Percentiles rank a stretch among this genome's conserved stretches.
phyloP scores from a whole-genome alignment of 1,140 invertebrate genomes.

The Zeugodacus cucurbitae region DNA sequence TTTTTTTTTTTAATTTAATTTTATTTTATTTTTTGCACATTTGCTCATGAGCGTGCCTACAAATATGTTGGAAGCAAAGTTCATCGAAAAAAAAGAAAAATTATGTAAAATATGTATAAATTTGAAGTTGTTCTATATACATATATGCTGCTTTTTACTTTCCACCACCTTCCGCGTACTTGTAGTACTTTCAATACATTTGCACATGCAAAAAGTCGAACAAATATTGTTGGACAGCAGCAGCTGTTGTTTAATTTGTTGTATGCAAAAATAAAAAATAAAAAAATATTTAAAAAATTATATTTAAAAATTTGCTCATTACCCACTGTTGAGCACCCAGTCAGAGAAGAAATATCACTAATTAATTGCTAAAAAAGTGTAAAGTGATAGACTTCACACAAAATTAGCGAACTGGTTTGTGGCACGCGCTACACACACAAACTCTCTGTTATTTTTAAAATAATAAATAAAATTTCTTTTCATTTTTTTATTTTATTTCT shows the following conservation, averaged over 20 bases:
- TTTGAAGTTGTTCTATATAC: neutral
- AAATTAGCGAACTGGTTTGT: neutral
- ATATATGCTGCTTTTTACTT: neutral
- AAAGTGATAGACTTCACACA: neutral
- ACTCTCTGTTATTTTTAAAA: no score
- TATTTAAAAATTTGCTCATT: neutral
- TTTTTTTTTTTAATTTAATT: neutral
- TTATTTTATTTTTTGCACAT: slow-evolving; percentile 8
- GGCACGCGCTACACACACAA: neutral
- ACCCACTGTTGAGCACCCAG: neutral
- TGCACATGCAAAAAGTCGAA: neutral
- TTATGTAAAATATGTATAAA: neutral
- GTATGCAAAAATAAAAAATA: neutral
- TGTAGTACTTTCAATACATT: neutral
- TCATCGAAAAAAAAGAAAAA: neutral
- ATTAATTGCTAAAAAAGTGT: neutral
- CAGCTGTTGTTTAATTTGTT: neutral
- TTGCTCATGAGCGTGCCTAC: neutral
- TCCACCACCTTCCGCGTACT: neutral
- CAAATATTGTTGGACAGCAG: neutral
- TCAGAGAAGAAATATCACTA: neutral
- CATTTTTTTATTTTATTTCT: neutral
- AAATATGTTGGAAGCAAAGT: slow-evolving; percentile 32
- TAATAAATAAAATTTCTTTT: neutral
- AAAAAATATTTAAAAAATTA: neutral